These are phyloP conservation scores for Anoura caudifer DNA, from an alignment of 2,113 vertebrate genomes.

Conservation along the genomic window DNA sequence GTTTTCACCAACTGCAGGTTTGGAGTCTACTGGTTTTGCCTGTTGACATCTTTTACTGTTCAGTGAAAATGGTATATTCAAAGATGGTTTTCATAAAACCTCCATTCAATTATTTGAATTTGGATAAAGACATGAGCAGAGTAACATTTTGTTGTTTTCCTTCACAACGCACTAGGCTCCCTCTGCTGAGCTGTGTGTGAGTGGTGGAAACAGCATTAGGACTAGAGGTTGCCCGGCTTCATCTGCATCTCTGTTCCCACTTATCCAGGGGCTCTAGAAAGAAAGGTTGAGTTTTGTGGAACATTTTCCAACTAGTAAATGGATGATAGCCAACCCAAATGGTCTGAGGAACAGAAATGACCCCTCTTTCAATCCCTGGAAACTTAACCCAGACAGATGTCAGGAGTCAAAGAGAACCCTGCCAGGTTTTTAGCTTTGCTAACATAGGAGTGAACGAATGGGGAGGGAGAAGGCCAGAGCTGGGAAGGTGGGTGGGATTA, in stretches of 20 bases:
- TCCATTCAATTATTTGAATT: not conserved
- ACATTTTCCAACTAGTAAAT: not conserved
- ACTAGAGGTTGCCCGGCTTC: not conserved
- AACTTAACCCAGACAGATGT: not conserved
- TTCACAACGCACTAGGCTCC: not conserved
- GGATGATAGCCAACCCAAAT: not conserved
- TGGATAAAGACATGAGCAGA: not conserved
- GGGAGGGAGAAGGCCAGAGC: not conserved
- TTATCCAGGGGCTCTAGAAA: not conserved
- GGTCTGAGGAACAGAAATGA: not conserved
- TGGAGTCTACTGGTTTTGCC: not conserved
- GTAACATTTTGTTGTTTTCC: not conserved
- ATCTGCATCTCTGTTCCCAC: not conserved
- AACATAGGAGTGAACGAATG: not conserved
- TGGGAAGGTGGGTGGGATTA: not conserved
- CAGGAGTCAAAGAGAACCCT: not conserved
- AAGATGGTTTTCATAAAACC: not conserved
- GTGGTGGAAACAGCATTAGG: not conserved
- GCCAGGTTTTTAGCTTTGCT: not conserved
- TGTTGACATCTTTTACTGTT: not conserved
- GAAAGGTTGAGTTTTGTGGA: not conserved
- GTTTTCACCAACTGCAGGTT: not conserved
- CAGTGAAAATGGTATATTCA: constrained; percentile 17
- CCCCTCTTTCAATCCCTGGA: not conserved
- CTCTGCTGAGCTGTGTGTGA: not conserved